These are phyloP conservation scores for Empis livida DNA, from an alignment of 2,888 invertebrate genomes.

Conservation along the genomic window DNA sequence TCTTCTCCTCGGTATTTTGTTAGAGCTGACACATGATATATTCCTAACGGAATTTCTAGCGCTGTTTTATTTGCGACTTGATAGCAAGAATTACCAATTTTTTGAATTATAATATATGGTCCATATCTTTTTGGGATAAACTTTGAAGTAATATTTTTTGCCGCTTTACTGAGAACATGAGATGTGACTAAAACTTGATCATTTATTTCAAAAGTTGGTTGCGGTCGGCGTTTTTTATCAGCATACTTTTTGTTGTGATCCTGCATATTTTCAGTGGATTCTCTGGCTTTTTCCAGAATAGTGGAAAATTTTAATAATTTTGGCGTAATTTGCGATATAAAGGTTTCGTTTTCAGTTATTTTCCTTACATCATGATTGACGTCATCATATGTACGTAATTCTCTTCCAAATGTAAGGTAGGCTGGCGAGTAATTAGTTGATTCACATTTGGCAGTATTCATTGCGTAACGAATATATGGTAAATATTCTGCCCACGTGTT, in stretches of 20 bases:
- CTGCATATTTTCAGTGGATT: background rate
- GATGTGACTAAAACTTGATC: too few relatives aligned
- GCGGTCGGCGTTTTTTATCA: background rate
- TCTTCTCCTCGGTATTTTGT: too few relatives aligned
- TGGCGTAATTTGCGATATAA: conserved; percentile 5
- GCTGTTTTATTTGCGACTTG: too few relatives aligned
- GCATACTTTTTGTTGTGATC: background rate
- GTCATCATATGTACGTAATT: conserved; percentile 21
- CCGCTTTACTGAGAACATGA: too few relatives aligned
- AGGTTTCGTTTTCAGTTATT: conserved; percentile 14
- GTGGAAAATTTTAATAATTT: background rate
- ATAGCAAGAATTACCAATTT: too few relatives aligned
- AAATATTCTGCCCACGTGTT: conserved; percentile 11
- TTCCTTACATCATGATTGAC: conserved; percentile 14
- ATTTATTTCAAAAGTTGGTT: background rate
- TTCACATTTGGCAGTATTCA: conserved; percentile 21
- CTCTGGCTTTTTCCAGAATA: background rate
- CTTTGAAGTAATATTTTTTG: too few relatives aligned
- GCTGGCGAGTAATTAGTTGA: conserved; percentile 21
- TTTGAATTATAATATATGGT: too few relatives aligned
- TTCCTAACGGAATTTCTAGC: too few relatives aligned
- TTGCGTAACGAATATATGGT: conserved; percentile 24
- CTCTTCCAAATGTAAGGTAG: conserved; percentile 23
- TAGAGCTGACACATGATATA: too few relatives aligned
- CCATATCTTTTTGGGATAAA: too few relatives aligned